These are phyloP conservation scores for Amazonetta brasiliensis DNA, from an alignment of 2,797 vertebrate species.

Conservation along the genomic window DNA sequence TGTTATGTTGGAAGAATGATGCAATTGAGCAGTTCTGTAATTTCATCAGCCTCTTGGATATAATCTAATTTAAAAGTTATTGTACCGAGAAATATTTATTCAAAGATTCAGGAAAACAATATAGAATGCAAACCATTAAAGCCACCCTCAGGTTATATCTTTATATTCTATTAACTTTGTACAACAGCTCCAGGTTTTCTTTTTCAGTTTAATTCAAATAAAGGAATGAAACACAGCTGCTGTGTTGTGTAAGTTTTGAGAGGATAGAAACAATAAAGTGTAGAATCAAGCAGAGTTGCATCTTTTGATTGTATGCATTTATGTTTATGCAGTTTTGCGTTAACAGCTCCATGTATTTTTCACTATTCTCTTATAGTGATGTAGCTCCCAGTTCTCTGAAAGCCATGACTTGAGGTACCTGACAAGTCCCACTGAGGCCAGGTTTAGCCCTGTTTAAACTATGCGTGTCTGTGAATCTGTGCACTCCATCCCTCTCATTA, in stretches of 20 bases:
- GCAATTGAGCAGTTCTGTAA: background rate
- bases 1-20: background rate
- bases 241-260: background rate
- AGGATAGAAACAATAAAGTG: background rate
- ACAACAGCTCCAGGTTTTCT: background rate
- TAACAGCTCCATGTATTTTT: background rate
- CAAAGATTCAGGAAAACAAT: constrained; percentile 10
- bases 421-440: background rate
- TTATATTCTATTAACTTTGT: constrained; percentile 11
- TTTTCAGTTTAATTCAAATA: constrained; percentile 10
- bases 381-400: background rate
- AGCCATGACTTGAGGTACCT: background rate
- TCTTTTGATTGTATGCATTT: background rate
- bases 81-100: constrained; percentile 30
- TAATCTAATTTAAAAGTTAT: constrained; percentile 21
- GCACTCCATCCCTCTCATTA: background rate
- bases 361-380: background rate
- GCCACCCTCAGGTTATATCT: background rate
- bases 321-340: background rate
- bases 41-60: background rate
- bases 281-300: background rate
- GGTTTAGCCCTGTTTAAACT: background rate
- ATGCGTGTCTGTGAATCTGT: background rate
- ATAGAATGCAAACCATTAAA: constrained; percentile 21
- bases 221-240: background rate